Base-by-base conservation (phyloP, 1,140 invertebrate genomes). In the Dolichoris vasculosae region DNA sequence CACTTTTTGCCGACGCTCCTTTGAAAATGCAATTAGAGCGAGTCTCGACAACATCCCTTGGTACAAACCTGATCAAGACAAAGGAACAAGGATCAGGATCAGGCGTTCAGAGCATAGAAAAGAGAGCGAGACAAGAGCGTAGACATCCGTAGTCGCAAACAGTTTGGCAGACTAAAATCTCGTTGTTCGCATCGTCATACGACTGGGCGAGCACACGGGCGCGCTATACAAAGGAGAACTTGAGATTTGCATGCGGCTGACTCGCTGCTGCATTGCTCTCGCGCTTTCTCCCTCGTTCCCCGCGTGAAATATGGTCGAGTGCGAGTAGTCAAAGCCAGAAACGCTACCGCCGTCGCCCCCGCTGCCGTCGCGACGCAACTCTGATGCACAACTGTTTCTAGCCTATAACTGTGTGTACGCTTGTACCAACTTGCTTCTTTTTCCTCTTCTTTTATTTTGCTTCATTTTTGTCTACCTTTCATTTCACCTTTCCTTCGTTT, bases 321-420 rank as follows among this genome's bases (percentile, higher is more conserved):
- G 71, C 59, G 63, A 84, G 63, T 84, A 84, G 83, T 84, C 83
- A 84, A 84, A 84, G 83, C 63, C 83, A 84, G 75, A 77, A 67
- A 67, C 38, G 76, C n/a, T n/a, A n/a, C n/a, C n/a, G n/a, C n/a
- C n/a, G n/a, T n/a, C n/a, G n/a, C n/a, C n/a, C n/a, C n/a, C n/a
- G n/a, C n/a, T n/a, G n/a, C 43, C 32, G 20, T 9, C 30, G 55
- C 40, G 23, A 43, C 69, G 69, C 69, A 40, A 43, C 55, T 59
- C 43, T 26, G 59, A 30, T 55, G 69, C 30, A 17, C 48, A 3
- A 40, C 32, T 48, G 46, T 23, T 0, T 82, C 30, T 51, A 55
- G 30, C n/a, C 46, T n/a, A 35, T 11, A 30, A 2, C 48, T 51
- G n/a, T 81, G 67, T 15, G 2, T 11, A 13, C 26, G 76, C 1